phyloP scores from a whole-genome alignment of 2,797 vertebrate genomes.

The Mus minutoides region DNA sequence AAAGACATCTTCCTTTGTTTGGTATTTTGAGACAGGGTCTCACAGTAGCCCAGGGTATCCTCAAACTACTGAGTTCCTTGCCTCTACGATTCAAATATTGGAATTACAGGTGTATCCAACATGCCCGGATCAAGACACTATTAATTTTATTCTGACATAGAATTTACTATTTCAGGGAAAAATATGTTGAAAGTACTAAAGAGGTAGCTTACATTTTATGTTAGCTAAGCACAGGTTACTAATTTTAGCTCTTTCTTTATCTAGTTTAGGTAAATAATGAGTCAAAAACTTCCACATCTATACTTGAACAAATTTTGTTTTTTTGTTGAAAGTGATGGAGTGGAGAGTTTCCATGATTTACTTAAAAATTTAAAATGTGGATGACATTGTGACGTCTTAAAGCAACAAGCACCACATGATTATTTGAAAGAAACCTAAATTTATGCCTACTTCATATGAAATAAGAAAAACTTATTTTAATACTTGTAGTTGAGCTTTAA shows the following conservation, averaged over 20 bases:
- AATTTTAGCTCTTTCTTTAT: neutral
- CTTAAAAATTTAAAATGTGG: neutral
- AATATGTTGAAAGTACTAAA: neutral
- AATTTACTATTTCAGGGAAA: neutral
- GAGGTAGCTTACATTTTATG: neutral
- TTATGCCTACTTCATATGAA: slow-evolving; percentile 15
- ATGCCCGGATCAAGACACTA: neutral
- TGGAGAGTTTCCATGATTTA: neutral
- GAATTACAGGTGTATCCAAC: too few relatives aligned
- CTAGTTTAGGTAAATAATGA: neutral
- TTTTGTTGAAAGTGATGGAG: neutral
- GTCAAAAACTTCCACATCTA: neutral
- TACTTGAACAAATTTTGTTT: neutral
- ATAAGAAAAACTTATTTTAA: neutral
- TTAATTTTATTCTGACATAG: neutral
- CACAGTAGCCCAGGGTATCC: neutral
- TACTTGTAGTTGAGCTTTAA: neutral
- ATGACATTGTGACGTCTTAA: neutral
- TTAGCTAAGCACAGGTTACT: neutral
- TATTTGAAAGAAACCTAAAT: neutral
- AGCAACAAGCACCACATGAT: neutral
- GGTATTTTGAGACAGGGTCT: neutral
- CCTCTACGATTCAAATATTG: neutral
- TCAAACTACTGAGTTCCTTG: neutral
- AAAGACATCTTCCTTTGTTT: neutral